Evolutionary conservation across 2,113 vertebrate species (phyloP), one percentile per base, ranked within the genome.

Genomic region (Takifugu bimaculatus): DNA sequence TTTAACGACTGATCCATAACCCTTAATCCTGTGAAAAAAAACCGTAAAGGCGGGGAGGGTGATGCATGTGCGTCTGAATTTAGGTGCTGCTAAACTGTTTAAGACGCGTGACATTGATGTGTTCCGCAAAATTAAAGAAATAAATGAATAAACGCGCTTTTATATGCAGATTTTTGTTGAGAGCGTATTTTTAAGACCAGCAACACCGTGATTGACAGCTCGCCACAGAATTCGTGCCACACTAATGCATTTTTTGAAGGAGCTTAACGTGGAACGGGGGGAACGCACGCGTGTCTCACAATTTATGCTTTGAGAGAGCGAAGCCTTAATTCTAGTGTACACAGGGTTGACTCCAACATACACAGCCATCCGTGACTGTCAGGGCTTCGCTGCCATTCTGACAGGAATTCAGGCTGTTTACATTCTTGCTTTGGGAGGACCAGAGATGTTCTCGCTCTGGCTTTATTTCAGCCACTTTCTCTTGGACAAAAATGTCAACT

Each of bases 361-460:
- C 75, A 86, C 75, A 82, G 62, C 71, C 70, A 79, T 85, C 68
- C 71, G 75, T 77, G 85, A 80, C 83, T 88, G 85, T 88, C 86
- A 80, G 78, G 77, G 68, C 13, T 66, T 85, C 76, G 64, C 78
- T 65, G 68, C 83, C 74, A 83, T 75, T 88, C 74, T 84, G 80
- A 79, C 85, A 84, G 81, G 85, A 87, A 89, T 88, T 88, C 85
- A 75, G 65, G 81, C 61, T 90, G 89, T 92, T 92, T 92, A 92
- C 89, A 92, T 92, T 92, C 90, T 89, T 90, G 63, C 77, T 76
- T 84, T 78, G 85, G 88, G 90, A 90, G 88, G 80, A 70, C 68
- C 68, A 87, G 79, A 82, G 78, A 80, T 84, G 78, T 79, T 81
- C 80, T 80, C 71, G 58, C 82, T 85, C 81, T 85, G 80, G 72